Percentiles rank a stretch among this genome's conserved stretches.
Evolutionary conservation across 2,888 invertebrate species (phyloP).

Genomic region (Sinelater perroti): DNA sequence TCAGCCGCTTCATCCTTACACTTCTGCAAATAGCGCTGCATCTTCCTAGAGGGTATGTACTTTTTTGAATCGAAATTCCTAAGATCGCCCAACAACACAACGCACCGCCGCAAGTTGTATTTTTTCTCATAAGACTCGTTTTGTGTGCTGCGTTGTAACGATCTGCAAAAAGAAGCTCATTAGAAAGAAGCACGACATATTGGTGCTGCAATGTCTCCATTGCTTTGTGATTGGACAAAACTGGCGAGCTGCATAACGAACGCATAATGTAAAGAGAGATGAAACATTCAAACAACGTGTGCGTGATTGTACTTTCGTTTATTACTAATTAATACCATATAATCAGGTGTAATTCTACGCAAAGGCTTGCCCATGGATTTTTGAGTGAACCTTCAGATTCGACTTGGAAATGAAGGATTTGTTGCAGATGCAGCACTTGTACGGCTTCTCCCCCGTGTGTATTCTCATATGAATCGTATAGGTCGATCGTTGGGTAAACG

Average conservation of each 20-base stretch:
- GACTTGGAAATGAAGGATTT: conserved; percentile 65
- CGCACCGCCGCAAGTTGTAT: not conserved
- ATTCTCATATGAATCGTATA: conserved; percentile 63
- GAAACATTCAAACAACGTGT: no score
- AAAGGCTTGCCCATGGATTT: not conserved
- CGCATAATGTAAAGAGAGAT: no score
- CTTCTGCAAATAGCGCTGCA: not conserved
- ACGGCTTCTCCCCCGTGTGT: conserved; percentile 63
- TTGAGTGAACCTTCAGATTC: not conserved
- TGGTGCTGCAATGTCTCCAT: no score
- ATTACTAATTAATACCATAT: no score
- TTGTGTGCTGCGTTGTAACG: not conserved
- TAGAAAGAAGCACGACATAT: no score
- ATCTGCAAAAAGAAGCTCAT: conserved; percentile 11
- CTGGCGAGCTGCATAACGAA: no score
- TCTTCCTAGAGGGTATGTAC: not conserved
- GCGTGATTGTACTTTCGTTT: no score
- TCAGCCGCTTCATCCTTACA: no score
- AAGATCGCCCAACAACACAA: conserved; percentile 15
- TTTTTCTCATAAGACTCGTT: not conserved
- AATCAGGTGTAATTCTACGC: no score
- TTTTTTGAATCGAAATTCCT: not conserved
- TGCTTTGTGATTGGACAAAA: no score
- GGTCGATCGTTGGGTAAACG: conserved; percentile 57
- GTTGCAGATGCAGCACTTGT: conserved; percentile 65